A percentile compares a stretch with the other conserved stretches of the same genome.
phyloP scores from a whole-genome alignment of 2,888 invertebrate genomes.

The Campopleginae sp. region DNA sequence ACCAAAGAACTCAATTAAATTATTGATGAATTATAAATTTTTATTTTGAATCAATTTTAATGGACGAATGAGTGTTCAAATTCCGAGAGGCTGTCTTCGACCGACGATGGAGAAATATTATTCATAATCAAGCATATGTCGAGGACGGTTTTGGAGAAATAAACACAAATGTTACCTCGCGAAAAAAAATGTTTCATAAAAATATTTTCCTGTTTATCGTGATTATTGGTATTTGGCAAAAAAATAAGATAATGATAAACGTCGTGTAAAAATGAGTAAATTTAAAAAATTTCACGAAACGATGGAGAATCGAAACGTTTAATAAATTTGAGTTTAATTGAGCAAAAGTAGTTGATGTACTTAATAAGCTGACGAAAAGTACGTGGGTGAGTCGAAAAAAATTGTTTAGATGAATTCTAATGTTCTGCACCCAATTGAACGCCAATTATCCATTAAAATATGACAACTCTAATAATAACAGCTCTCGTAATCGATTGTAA shows the following conservation, averaged over 20 bases:
- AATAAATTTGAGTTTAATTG: background rate
- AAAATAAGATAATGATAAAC: background rate
- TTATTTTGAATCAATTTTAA: background rate
- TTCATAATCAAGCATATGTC: background rate
- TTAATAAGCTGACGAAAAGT: background rate
- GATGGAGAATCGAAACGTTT: background rate
- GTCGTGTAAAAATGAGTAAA: background rate
- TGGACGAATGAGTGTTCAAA: background rate
- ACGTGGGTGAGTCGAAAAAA: too few relatives aligned
- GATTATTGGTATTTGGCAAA: background rate
- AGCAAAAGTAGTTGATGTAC: background rate
- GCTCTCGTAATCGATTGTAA: background rate
- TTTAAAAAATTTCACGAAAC: background rate
- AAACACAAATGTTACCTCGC: background rate
- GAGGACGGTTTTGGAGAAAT: background rate
- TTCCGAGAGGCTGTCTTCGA: background rate
- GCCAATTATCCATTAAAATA: background rate
- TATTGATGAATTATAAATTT: background rate
- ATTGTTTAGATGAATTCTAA: too few relatives aligned
- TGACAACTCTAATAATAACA: background rate
- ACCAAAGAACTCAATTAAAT: background rate
- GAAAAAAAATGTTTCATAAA: background rate
- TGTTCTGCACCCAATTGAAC: background rate
- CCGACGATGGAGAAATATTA: background rate
- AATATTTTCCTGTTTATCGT: background rate